A percentile compares a stretch with the other conserved stretches of the same genome.
These are phyloP conservation scores for Propithecus perrieri DNA, from an alignment of 2,797 vertebrate species.

Conservation along the genomic window DNA sequence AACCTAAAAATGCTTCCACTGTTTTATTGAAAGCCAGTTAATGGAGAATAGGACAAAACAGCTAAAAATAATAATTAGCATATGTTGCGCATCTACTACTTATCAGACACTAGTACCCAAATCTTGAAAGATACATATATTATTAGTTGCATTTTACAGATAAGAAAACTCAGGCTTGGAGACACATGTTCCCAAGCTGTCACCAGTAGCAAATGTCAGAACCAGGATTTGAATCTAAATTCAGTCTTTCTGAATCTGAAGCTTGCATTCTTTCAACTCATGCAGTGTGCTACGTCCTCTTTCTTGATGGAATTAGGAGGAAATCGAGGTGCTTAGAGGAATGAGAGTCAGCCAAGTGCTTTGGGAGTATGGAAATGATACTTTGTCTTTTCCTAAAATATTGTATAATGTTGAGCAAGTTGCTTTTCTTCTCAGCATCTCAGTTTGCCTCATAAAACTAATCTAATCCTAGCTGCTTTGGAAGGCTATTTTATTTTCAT, in stretches of 20 bases:
- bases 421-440: conserved; percentile 8
- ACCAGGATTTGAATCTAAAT: not conserved
- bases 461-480: not conserved
- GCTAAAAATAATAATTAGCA: not conserved
- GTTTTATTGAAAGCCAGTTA: not conserved
- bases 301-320: not conserved
- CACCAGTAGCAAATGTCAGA: not conserved
- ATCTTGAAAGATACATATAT: not conserved
- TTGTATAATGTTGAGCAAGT: not conserved
- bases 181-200: not conserved
- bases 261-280: not conserved
- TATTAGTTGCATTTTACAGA: not conserved
- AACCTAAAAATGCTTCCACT: not conserved
- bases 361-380: not conserved
- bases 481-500: not conserved
- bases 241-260: not conserved
- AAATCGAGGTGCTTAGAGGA: not conserved
- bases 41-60: not conserved
- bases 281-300: not conserved
- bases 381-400: not conserved
- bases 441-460: not conserved
- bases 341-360: not conserved
- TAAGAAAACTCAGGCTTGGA: not conserved
- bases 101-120: not conserved
- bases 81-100: not conserved